These are phyloP conservation scores for Neomorphus geoffroyi DNA, from an alignment of 2,797 vertebrate species.

Conservation along the genomic window DNA sequence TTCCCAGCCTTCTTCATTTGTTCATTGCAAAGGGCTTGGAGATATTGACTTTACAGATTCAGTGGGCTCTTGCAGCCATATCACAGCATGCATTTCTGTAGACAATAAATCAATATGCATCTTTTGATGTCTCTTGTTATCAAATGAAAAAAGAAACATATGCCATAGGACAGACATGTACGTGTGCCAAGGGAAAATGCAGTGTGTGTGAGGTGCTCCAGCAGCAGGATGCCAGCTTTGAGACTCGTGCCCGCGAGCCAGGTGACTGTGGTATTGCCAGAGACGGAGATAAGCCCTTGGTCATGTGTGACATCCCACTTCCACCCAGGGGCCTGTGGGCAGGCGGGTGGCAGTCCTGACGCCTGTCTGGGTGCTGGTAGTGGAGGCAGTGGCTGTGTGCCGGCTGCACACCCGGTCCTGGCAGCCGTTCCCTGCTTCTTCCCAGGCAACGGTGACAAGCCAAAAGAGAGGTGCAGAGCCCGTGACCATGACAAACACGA, in stretches of 20 bases:
- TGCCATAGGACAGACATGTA: background rate
- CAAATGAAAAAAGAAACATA: background rate
- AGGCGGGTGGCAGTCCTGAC: accelerated
- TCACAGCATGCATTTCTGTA: background rate
- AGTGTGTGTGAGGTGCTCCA: background rate
- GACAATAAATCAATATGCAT: background rate
- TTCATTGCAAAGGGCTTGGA: background rate
- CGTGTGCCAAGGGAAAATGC: accelerated
- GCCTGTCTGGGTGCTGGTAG: background rate
- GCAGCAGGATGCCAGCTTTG: background rate
- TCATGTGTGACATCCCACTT: background rate
- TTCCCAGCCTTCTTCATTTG: background rate
- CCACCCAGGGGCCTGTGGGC: background rate
- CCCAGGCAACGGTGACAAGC: accelerated
- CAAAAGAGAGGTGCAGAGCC: background rate
- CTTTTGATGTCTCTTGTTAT: background rate
- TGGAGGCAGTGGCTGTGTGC: background rate
- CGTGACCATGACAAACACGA: accelerated
- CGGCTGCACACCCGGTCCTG: background rate
- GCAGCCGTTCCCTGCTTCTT: background rate
- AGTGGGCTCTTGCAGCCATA: background rate
- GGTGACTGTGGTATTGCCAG: background rate
- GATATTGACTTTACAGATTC: background rate
- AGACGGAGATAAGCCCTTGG: background rate
- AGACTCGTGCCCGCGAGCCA: background rate